A percentile compares a stretch with the other conserved stretches of the same genome.
phyloP scores from a whole-genome alignment of 1,140 invertebrate species.

The Halotydeus destructor region DNA sequence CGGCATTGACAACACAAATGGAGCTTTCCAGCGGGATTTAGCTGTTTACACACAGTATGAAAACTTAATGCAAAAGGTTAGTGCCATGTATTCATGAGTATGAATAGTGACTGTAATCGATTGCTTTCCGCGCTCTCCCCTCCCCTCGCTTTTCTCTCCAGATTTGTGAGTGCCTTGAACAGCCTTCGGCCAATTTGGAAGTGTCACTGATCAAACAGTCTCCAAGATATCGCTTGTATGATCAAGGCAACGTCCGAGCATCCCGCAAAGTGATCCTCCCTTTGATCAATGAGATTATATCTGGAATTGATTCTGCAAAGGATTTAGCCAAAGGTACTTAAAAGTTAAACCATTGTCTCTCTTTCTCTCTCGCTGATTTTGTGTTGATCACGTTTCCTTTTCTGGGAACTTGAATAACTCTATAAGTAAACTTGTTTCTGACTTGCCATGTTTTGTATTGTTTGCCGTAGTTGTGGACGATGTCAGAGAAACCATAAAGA shows the following conservation, averaged over 20 bases:
- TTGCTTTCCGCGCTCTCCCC: too few relatives aligned
- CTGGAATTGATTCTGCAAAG: constrained; percentile 2
- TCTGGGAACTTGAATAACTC: too few relatives aligned
- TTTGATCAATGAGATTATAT: constrained; percentile 20
- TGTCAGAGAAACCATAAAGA: not conserved
- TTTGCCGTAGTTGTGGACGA: not conserved
- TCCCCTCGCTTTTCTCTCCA: not conserved
- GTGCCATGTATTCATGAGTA: not conserved
- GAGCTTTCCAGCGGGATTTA: constrained; percentile 5
- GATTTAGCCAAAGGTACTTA: too few relatives aligned
- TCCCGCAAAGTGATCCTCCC: constrained; percentile 23
- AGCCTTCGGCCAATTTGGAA: not conserved
- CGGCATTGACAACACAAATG: constrained; percentile 7
- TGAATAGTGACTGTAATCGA: not conserved
- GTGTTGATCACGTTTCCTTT: too few relatives aligned
- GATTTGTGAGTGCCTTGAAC: constrained; percentile 8
- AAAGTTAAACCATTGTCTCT: too few relatives aligned
- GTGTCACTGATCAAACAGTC: not conserved
- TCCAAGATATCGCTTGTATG: constrained; percentile 15
- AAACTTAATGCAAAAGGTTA: constrained; percentile 11
- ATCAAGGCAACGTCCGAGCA: constrained; percentile 21
- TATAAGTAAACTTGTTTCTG: too few relatives aligned
- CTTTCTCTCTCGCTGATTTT: too few relatives aligned
- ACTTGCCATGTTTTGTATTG: too few relatives aligned
- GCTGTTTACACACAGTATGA: constrained; percentile 7